Conservation (phyloP, 2,113 vertebrate genomes). For the Gulo gulo region DNA sequence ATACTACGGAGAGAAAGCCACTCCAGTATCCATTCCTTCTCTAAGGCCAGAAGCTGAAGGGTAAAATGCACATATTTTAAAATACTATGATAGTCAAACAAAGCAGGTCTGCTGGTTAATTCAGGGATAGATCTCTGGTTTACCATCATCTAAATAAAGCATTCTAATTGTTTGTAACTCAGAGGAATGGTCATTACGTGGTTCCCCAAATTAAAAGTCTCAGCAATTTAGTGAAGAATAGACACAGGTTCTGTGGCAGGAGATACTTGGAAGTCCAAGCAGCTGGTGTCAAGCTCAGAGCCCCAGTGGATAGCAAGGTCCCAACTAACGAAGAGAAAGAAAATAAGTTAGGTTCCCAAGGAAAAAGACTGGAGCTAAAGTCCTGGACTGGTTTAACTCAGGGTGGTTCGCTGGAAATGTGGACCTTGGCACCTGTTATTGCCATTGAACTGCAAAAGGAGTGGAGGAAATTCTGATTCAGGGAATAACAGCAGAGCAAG, state of each 20-base stretch:
- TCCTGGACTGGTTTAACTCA: background rate
- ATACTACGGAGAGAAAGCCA: background rate
- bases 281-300: background rate
- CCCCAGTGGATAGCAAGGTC: background rate
- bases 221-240: background rate
- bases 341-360: background rate
- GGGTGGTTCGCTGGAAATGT: background rate
- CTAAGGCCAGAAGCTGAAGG: background rate
- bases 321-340: background rate
- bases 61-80: background rate
- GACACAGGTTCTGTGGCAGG: background rate
- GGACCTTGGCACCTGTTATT: background rate
- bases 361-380: background rate
- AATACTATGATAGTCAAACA: background rate
- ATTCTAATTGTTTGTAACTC: background rate
- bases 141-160: background rate
- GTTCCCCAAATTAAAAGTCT: background rate
- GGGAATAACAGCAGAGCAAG: background rate
- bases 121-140: background rate
- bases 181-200: background rate
- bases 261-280: background rate
- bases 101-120: background rate
- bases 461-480: background rate
- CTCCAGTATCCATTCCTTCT: background rate
- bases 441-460: background rate